Evolutionary conservation across 2,113 vertebrate genomes (phyloP), one percentile per base, ranked within the genome.

Genomic region (Eupsittula cactorum): DNA sequence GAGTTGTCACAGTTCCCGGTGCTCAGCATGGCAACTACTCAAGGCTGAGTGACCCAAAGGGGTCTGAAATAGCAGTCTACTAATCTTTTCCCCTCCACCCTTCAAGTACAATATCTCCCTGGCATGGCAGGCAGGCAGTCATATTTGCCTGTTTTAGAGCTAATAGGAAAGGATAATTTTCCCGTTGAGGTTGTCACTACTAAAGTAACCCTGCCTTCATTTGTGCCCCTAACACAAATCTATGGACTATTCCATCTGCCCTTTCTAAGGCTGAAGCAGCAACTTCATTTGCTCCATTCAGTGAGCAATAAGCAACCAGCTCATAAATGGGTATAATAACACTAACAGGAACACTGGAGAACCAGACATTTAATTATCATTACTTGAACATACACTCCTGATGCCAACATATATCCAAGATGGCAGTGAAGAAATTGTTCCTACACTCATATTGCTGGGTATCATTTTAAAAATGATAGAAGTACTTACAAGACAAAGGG

Each of bases 141-240:
- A 75, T n/a, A 62, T 57, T 71, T 91, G 62, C 68, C 57, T 64
- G 42, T 49, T 44, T 73, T 47, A 49, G 73, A 90, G 62, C 77
- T 79, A 93, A 93, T 33, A 89, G n/a, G 50, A 82, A 93, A 88
- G 60, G 47, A n/a, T 53, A 60, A 86, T 62, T 68, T 93, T 90
- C 71, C 55, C 9, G 7, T 53, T 71, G 77, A 79, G 28, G 33
- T 52, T 88, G 37, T 85, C 86, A 80, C n/a, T 42, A 39, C 59
- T 89, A 86, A 89, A 17, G 31, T 7, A 21, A 90, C 35, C 92
- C 23, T 53, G 49, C 57, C 79, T 95, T 87, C 84, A 31, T 74
- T 96, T 91, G 53, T 93, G 23, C 57, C 88, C 79, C 68, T 86
- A 95, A 83, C 37, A 74, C 55, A 78, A 82, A 96, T 86, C 80